Evolutionary conservation across 1,140 invertebrate genomes (phyloP), one percentile per base, ranked within the genome.

Genomic region (Pissodes strobi): DNA sequence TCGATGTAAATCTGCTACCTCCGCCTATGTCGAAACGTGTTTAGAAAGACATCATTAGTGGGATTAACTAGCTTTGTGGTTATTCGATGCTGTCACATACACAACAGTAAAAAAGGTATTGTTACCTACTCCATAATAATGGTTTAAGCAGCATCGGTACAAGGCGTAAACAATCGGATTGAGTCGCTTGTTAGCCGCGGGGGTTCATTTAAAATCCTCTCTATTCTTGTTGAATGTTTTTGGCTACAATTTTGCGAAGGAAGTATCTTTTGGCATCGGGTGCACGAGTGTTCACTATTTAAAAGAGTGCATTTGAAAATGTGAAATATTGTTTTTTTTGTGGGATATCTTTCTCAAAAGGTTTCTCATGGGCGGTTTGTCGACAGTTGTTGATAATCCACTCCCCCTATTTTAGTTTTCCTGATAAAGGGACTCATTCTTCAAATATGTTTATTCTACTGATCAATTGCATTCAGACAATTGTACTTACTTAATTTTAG

Each of bases 91-190:
- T 58, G 62, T 65, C 58, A 61, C 51, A 64, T 62, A 58, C 67
- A 64, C 61, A 61, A 46, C 56, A 53, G 51, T 52, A 65, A 66
- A 69, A 65, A 55, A 55, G 46, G 43, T 38, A 63, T 69, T 69
- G 63, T 69, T 61, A 46, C n/a, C 30, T 30, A 62, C 45, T 48
- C 27, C 10, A 41, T 49, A 67, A 57, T 53, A 62, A 64, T 64
- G 45, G 59, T 59, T 59, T 65, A 59, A 57, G 39, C 34, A 41
- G 56, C 22, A 52, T 49, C 53, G 52, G 39, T 66, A 63, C 53
- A 59, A 60, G 43, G 58, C 60, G 67, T 69, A 69, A 69, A 69
- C 67, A 69, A 69, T 64, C 51, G 51, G 49, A 59, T 46, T 51
- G 48, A 68, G 52, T 64, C 67, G 59, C 34, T 55, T 61, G 60